Percentiles rank a stretch among this genome's conserved stretches.
These are phyloP conservation scores for Anoplophora glabripennis DNA, from an alignment of 1,140 invertebrate species.

Conservation along the genomic window DNA sequence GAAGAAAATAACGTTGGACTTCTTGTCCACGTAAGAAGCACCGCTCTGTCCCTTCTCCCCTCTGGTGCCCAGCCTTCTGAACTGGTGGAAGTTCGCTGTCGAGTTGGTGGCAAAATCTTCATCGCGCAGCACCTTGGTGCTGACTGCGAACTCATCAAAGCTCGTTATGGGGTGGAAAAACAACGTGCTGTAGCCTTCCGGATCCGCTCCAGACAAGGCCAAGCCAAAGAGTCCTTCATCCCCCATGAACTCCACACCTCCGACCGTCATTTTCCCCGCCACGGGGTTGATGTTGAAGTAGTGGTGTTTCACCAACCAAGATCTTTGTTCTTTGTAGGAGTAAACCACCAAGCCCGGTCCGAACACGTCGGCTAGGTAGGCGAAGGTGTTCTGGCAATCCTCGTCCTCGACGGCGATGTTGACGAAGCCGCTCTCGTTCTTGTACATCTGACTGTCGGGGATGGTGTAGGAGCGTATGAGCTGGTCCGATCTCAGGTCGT, in stretches of 20 bases:
- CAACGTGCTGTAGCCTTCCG: slow-evolving; percentile 65
- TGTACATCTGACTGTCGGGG: slow-evolving; percentile 58
- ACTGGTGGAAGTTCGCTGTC: slow-evolving; percentile 61
- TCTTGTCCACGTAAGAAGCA: slow-evolving; percentile 67
- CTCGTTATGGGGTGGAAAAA: slow-evolving; percentile 78
- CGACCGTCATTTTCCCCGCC: slow-evolving; percentile 67
- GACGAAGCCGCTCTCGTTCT: slow-evolving; percentile 68
- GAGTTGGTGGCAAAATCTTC: slow-evolving; percentile 48
- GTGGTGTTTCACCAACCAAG: slow-evolving; percentile 68
- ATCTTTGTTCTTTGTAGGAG: slow-evolving; percentile 63
- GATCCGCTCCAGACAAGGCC: slow-evolving; percentile 56
- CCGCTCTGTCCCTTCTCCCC: slow-evolving; percentile 71
- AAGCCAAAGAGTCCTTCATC: slow-evolving; percentile 73
- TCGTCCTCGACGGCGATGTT: slow-evolving; percentile 72
- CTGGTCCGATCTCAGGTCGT: slow-evolving; percentile 69
- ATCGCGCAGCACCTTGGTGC: slow-evolving; percentile 62
- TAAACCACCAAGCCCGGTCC: slow-evolving; percentile 66
- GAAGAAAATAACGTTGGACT: slow-evolving; percentile 72
- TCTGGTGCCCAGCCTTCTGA: slow-evolving; percentile 65
- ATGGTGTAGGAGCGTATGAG: slow-evolving; percentile 62
- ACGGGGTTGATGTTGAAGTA: slow-evolving; percentile 69
- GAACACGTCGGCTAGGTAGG: slow-evolving; percentile 64
- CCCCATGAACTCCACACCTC: slow-evolving; percentile 68
- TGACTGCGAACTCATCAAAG: slow-evolving; percentile 69
- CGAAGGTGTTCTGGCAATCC: slow-evolving; percentile 64